Evolutionary conservation across 2,113 vertebrate genomes (phyloP), one percentile per base, ranked within the genome.

Genomic region (Toxotes chatareus): DNA sequence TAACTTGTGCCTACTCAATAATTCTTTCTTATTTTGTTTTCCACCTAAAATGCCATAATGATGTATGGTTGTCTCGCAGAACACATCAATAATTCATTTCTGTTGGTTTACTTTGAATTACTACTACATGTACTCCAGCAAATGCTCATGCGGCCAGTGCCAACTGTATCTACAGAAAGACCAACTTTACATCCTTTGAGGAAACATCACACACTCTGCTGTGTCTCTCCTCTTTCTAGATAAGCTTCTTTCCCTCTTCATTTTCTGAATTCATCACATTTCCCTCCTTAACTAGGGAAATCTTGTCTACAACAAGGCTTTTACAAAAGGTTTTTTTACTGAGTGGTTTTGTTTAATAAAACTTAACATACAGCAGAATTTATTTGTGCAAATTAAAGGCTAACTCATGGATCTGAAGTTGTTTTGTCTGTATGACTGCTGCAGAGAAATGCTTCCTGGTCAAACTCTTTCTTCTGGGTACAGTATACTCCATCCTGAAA

Each of bases 11-110:
- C 47, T 73, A 27, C 72, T 90, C 77, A 80, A 80, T 90, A 73
- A 87, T 86, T 88, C 84, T 76, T 86, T 86, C 27, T 85, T 82
- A 81, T 88, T 84, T 83, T 60, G 40, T 62, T 66, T 78, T 40
- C 51, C 57, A 81, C 75, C 70, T 89, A 78, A 90, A 90, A 76
- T 23, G 60, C 63, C 83, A 89, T 86, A 88, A 86, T 91, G 85
- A 93, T 88, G 73, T 79, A 90, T 82, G 76, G 84, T 64, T 87
- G 84, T 93, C 89, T 88, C 65, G 88, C 74, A 77, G 23, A 81
- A 53, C 51, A 27, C 84, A 88, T 91, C 82, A 87, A 91, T 92
- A 78, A 91, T 91, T 90, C 5, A 91, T 88, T 77, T 60, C 36
- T 82, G 76, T 73, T 83, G 76, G 82, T 88, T 89, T 87, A 69